Base-by-base conservation (phyloP, 1,140 invertebrate genomes). In the Drosophila takahashii region DNA sequence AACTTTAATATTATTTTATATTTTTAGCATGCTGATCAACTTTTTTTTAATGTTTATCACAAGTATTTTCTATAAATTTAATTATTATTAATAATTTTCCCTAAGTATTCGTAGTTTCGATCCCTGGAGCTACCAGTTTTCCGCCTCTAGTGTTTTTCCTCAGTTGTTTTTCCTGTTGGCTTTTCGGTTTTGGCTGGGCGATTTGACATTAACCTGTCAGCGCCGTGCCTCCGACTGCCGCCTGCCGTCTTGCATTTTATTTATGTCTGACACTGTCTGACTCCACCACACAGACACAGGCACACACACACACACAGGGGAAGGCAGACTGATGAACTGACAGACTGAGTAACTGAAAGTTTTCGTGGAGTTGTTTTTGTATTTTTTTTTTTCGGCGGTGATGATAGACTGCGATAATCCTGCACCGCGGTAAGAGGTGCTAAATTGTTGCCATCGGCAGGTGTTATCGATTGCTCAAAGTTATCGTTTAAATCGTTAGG, bases 151-250 rank as follows among this genome's bases (percentile, higher is more conserved):
- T n/a, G 29, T 18, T 77, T 71, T 71, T 50, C 32, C 41, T 61
- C 56, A 61, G 37, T 51, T 39, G 16, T 66, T 65, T 66, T 42
- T 42, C 39, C 47, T 73, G 53, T 77, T 84, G 80, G 77, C 60
- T 87, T 70, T 73, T 73, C 70, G 67, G 66, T 86, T 83, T 85
- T 72, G 81, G 81, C 62, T 65, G 58, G 42, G 37, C 81, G 81
- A 86, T 84, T 84, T 84, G 81, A 86, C 81, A 84, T 84, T 84
- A 86, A 84, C 81, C 81, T 84, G 81, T 84, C 81, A 86, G 59
- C 67, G 50, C 29, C 39, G 47, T 75, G 72, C 60, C 72, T 76
- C 51, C 60, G 45, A 57, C 44, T 64, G 62, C 32, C 45, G 70
- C 22, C 67, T 74, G 70, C 60, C 66, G 81, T 70, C 66, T 81